A percentile compares a stretch with the other conserved stretches of the same genome.
Evolutionary conservation across 2,797 vertebrate species (phyloP).

Genomic region (Brachyrhaphis roseni): DNA sequence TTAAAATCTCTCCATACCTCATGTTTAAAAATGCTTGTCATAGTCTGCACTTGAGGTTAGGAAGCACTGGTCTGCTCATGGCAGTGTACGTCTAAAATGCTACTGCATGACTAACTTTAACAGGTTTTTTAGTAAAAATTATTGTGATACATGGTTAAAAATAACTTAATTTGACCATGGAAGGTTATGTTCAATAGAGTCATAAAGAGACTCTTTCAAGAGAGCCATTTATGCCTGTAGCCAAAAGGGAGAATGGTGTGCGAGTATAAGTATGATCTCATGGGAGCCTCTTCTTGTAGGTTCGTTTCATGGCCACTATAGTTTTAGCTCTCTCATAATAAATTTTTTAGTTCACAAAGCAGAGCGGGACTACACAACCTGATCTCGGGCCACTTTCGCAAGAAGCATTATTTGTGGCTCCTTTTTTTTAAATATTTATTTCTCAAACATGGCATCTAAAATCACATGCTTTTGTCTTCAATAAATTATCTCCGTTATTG

Average conservation of each 20-base stretch:
- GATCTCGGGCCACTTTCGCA: background rate
- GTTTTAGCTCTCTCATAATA: conserved; percentile 28
- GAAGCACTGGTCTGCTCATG: background rate
- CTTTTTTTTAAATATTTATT: conserved; percentile 10
- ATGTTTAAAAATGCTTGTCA: background rate
- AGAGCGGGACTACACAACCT: background rate
- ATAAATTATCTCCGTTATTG: conserved; percentile 36
- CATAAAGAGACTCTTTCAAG: conserved; percentile 30
- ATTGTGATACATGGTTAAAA: conserved; percentile 6
- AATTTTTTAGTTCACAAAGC: conserved; percentile 27
- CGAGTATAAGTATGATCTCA: conserved; percentile 26
- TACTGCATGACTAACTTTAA: background rate
- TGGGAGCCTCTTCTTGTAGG: conserved; percentile 31
- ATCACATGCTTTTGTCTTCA: conserved; percentile 39
- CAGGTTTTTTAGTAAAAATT: conserved; percentile 27
- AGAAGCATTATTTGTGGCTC: background rate
- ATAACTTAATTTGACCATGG: conserved; percentile 29
- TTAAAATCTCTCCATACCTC: background rate
- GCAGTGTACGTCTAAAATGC: background rate
- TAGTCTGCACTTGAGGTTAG: background rate
- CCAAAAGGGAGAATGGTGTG: background rate
- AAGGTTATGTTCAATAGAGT: conserved; percentile 46
- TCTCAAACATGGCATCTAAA: conserved; percentile 45
- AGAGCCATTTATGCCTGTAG: background rate
- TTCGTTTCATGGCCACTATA: conserved; percentile 35